Evolutionary conservation across 2,113 vertebrate species (phyloP), one percentile per base, ranked within the genome.

Genomic region (Sclerurus mexicanus): DNA sequence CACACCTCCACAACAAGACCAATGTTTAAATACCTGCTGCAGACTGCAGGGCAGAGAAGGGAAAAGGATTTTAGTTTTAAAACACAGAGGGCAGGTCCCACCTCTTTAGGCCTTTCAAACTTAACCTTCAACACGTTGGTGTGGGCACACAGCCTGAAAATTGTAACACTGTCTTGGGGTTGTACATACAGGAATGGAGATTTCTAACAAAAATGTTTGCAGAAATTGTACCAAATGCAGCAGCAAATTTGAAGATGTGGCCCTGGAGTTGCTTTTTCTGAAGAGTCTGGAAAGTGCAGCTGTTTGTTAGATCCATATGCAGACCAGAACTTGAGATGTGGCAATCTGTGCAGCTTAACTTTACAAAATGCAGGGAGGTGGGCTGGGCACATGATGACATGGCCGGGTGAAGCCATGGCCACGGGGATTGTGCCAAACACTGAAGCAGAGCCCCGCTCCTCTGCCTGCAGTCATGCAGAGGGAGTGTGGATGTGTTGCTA

Each of bases 161-260:
- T n/a, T n/a, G n/a, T 20, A 52, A 12, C 9, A 3, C 4, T 7
- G 14, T 27, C 46, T 30, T 56, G 5, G 22, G 50, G 7, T 12
- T 42, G 47, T 20, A 21, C 0, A 0, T 12, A n/a, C 15, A 31
- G 52, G n/a, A 82, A 24, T 0, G 0, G 58, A 56, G 35, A 39
- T 24, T 60, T 35, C 27, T 30, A 6, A 12, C 30, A 67, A 68
- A 76, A 60, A 30, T 1, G 0, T 42, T 35, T 33, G 28, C 25
- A 71, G 77, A 59, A 67, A 17, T 44, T 47, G 21, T n/a, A 37
- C 16, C 8, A 35, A 72, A 35, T 5, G 1, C n/a, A 81, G 66
- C 28, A 33, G 14, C 12, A 39, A 20, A 19, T 59, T 31, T 30
- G 44, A 47, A 75, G 52, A 30, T 0, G 4, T 27, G 23, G 40